phyloP scores from a whole-genome alignment of 1,140 invertebrate species.

The Cotesia vestalis region DNA sequence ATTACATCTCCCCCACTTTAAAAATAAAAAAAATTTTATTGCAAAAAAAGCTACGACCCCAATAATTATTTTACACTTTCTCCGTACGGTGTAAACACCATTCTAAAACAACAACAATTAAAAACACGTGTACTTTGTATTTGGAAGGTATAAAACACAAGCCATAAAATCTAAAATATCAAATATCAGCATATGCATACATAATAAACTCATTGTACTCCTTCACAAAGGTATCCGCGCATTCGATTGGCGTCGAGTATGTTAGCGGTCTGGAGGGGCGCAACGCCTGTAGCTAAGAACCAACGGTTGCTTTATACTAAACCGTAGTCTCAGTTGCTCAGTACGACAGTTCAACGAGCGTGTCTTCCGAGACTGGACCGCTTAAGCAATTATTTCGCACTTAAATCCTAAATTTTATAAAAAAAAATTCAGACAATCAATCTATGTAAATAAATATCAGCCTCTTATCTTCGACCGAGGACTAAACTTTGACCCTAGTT shows the following conservation, averaged over 20 bases:
- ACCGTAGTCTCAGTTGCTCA: conserved; percentile 54
- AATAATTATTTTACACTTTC: no score
- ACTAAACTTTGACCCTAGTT: no score
- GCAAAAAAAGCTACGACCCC: no score
- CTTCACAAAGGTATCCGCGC: conserved; percentile 48
- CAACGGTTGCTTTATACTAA: conserved; percentile 53
- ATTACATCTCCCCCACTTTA: no score
- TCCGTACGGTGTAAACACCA: no score
- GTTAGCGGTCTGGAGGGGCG: conserved; percentile 49
- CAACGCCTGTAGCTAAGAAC: conserved; percentile 54
- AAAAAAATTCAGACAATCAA: not conserved
- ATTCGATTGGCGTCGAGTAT: conserved; percentile 57
- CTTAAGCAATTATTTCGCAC: not conserved
- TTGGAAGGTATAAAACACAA: no score
- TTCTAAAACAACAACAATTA: not conserved
- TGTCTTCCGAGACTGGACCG: conserved; percentile 55
- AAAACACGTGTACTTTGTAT: no score
- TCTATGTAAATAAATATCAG: no score
- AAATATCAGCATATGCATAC: not conserved
- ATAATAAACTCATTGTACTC: conserved; percentile 24
- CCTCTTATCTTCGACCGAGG: no score
- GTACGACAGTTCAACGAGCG: conserved; percentile 58
- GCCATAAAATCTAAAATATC: not conserved
- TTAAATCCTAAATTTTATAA: not conserved
- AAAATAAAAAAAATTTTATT: no score